These are phyloP conservation scores for Zygogramma bicolorata DNA, from an alignment of 2,888 invertebrate genomes.

Conservation along the genomic window DNA sequence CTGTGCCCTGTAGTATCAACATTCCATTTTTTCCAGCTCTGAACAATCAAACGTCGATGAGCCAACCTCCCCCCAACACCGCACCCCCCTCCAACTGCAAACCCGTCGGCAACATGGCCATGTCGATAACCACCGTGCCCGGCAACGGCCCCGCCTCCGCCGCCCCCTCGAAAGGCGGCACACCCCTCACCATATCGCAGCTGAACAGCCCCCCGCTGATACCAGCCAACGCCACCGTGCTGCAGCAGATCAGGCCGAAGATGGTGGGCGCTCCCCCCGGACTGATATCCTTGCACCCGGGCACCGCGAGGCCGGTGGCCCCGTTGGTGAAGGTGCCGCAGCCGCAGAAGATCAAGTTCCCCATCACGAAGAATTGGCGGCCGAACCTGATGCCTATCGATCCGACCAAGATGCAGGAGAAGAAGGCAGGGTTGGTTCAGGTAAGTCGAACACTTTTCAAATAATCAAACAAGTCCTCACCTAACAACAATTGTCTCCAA, in stretches of 20 bases:
- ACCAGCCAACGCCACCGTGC: constrained; percentile 42
- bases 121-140: constrained; percentile 42
- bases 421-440: constrained; percentile 75
- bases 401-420: constrained; percentile 59
- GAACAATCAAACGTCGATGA: background rate
- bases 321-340: constrained; percentile 59
- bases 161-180: constrained; percentile 58
- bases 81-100: constrained; percentile 24
- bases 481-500: too few relatives aligned
- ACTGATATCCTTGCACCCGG: constrained; percentile 62
- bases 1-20: too few relatives aligned
- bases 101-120: constrained; percentile 25
- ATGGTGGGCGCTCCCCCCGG: constrained; percentile 58
- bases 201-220: constrained; percentile 57
- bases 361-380: constrained; percentile 77
- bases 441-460: constrained; percentile 65
- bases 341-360: constrained; percentile 66
- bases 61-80: constrained; percentile 39
- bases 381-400: constrained; percentile 78
- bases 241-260: constrained; percentile 45
- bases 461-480: too few relatives aligned
- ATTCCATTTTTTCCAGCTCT: background rate
- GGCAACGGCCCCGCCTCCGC: constrained; percentile 52
- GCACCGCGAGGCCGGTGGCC: constrained; percentile 58
- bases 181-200: constrained; percentile 63